Conservation (phyloP, 2,888 invertebrate species). For the Meghimatium bilineatum region DNA sequence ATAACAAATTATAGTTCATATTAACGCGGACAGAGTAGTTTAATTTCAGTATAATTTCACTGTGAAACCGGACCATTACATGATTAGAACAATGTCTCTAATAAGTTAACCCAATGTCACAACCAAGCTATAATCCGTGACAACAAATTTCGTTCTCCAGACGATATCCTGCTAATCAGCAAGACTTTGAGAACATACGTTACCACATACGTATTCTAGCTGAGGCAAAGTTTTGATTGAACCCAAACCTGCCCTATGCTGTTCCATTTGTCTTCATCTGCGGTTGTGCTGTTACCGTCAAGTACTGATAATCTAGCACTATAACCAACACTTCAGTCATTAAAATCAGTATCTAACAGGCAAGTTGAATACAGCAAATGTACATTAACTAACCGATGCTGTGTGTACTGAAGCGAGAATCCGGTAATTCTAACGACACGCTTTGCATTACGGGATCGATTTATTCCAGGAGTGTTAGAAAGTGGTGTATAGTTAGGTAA, state of each 20-base stretch:
- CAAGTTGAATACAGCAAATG: constrained; percentile 24
- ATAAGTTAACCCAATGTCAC: too few species aligned
- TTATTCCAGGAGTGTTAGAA: not conserved
- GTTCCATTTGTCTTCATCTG: not conserved
- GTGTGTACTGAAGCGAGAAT: not conserved
- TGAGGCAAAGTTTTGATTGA: not conserved
- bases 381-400: constrained; percentile 13
- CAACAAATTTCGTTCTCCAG: too few species aligned
- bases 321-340: not conserved
- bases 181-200: too few species aligned
- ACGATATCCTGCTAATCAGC: too few species aligned
- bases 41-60: too few species aligned
- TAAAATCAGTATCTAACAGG: not conserved
- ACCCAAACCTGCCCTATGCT: not conserved
- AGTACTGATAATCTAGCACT: not conserved
- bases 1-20: too few species aligned
- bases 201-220: not conserved
- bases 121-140: too few species aligned
- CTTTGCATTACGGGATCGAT: not conserved
- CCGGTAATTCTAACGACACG: constrained; percentile 17
- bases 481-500: not conserved
- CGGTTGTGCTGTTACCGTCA: not conserved
- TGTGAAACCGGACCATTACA: too few species aligned
- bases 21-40: too few species aligned
- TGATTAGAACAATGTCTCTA: not conserved